Percentiles rank a stretch among this genome's conserved stretches.
These are phyloP conservation scores for Paraescarpia echinospica DNA, from an alignment of 1,140 invertebrate species.

Conservation along the genomic window DNA sequence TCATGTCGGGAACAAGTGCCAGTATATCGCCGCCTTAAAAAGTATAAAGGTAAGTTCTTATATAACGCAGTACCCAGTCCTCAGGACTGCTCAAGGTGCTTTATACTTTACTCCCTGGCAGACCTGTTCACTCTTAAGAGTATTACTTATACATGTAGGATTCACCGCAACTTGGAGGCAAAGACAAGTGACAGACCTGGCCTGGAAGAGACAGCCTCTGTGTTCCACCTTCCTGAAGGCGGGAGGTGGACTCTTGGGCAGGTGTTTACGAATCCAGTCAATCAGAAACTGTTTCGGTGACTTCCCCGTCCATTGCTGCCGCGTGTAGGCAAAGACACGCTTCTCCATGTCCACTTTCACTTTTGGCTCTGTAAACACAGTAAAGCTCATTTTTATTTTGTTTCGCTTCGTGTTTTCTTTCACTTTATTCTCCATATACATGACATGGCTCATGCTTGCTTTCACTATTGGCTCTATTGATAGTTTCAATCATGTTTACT, in stretches of 20 bases:
- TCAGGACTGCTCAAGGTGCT: too few species aligned
- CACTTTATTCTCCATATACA: not conserved
- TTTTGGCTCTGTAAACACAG: not conserved
- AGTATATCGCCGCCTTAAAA: too few species aligned
- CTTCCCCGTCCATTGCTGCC: conserved; percentile 56
- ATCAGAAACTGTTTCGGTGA: conserved; percentile 56
- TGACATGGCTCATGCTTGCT: too few species aligned
- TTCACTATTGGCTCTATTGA: not conserved
- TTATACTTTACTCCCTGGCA: too few species aligned
- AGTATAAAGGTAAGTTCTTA: too few species aligned
- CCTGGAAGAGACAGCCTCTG: conserved; percentile 41
- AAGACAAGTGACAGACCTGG: conserved; percentile 34
- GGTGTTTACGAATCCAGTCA: conserved; percentile 55
- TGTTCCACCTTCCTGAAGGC: conserved; percentile 45
- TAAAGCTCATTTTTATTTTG: not conserved
- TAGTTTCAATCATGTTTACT: too few species aligned
- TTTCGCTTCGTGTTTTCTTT: not conserved
- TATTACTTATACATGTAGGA: too few species aligned
- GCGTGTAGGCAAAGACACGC: conserved; percentile 50
- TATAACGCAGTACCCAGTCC: too few species aligned
- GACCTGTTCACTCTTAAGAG: too few species aligned
- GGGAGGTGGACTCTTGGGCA: conserved; percentile 45
- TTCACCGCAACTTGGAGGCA: too few species aligned
- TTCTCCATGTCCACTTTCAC: conserved; percentile 18
- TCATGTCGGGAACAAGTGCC: too few species aligned